Conservation (phyloP, 1,140 invertebrate genomes). For the Drosophila albomicans region DNA sequence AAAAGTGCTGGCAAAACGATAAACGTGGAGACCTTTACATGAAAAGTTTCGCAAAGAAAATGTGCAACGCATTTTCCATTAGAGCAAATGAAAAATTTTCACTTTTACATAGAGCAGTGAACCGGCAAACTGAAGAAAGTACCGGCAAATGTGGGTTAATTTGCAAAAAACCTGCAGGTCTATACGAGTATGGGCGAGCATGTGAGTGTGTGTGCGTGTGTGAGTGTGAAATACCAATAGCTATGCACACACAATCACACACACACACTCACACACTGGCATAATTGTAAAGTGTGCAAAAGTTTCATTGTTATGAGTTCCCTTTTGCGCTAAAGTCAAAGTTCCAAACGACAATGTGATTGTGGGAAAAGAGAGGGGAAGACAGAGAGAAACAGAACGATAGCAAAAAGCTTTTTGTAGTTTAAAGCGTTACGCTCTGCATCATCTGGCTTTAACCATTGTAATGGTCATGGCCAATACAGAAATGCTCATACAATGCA, state of each 20-base stretch:
- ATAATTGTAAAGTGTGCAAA: conserved; percentile 68
- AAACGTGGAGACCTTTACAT: conserved; percentile 10
- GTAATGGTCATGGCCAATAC: conserved; percentile 36
- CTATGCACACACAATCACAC: conserved; percentile 13
- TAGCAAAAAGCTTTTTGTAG: conserved; percentile 59
- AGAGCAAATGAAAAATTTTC: conserved; percentile 42
- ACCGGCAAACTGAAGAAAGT: conserved; percentile 54
- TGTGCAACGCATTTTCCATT: conserved; percentile 50
- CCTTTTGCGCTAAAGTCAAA: conserved; percentile 51
- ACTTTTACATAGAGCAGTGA: conserved; percentile 31
- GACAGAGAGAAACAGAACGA: conserved; percentile 1
- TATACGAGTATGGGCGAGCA: conserved; percentile 10
- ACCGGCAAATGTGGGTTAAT: conserved; percentile 74
- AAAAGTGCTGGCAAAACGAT: conserved; percentile 16
- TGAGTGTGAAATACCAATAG: conserved; percentile 9
- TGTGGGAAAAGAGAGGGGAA: not conserved
- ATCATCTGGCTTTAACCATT: conserved; percentile 39
- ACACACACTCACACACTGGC: not conserved
- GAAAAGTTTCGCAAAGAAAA: conserved; percentile 52
- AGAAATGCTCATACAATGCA: conserved; percentile 43
- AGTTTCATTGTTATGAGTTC: conserved; percentile 75
- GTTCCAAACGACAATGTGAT: conserved; percentile 33
- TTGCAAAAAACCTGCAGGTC: conserved; percentile 59
- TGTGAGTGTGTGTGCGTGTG: conserved; percentile 11
- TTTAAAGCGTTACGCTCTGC: conserved; percentile 67